phyloP scores from a whole-genome alignment of 30 jellyfish, hydroid and myxozoan species.

The Cassiopea andromeda region DNA sequence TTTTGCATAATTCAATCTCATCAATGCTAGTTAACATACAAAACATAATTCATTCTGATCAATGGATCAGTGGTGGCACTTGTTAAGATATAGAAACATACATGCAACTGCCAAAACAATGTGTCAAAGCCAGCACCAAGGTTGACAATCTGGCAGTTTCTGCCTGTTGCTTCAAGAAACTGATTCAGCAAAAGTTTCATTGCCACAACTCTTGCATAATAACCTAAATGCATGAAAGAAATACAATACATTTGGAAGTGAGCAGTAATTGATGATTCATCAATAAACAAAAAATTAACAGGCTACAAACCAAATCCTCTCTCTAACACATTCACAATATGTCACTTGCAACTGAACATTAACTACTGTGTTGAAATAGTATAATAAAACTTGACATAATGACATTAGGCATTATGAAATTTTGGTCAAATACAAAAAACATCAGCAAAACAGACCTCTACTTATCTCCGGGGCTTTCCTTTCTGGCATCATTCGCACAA shows the following conservation, averaged over 20 bases:
- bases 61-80: no score
- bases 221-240: conserved; percentile 25
- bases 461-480: conserved; percentile 97
- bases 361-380: no score
- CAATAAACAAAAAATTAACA: not conserved
- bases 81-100: not conserved
- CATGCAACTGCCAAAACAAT: conserved; percentile 88
- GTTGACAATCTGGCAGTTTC: conserved; percentile 89
- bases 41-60: not conserved
- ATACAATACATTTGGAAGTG: no score
- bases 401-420: no score
- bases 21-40: not conserved
- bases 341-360: no score
- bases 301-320: no score
- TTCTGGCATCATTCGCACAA: conserved; percentile 83
- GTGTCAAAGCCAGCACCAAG: conserved; percentile 99
- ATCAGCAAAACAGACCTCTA: conserved; percentile 60
- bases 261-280: not conserved
- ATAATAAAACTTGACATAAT: no score
- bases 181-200: conserved; percentile 66
- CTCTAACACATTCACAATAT: no score
- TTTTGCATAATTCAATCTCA: no score
- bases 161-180: conserved; percentile 73
- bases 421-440: not conserved
- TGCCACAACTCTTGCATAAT: conserved; percentile 82